Percentiles rank a stretch among this genome's conserved stretches.
Evolutionary conservation across 2,797 vertebrate genomes (phyloP).

Genomic region (Sciurus carolinensis): DNA sequence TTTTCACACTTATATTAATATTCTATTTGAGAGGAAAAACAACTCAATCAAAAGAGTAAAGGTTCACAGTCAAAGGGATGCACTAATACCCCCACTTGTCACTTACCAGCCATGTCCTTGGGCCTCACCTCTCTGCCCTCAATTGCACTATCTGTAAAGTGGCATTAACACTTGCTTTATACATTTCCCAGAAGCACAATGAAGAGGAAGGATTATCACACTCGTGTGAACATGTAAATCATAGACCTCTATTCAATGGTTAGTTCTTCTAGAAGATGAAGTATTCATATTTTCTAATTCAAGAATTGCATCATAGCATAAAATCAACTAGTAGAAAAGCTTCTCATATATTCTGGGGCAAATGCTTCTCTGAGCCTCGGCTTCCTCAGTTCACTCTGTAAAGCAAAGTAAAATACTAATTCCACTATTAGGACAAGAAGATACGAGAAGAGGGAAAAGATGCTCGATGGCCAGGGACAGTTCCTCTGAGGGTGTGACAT

Average conservation of each 20-base stretch:
- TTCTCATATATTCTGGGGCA: constrained; percentile 25
- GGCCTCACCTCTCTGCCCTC: neutral
- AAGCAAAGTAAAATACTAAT: neutral
- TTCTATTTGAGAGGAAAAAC: neutral
- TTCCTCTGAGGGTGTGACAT: neutral
- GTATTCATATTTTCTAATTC: neutral
- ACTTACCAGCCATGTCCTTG: neutral
- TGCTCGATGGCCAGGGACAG: neutral
- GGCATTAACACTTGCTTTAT: neutral
- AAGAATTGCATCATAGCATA: neutral
- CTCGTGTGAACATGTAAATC: neutral
- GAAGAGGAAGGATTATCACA: neutral
- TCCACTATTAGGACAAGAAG: neutral
- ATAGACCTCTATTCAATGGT: neutral
- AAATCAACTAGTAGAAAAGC: neutral
- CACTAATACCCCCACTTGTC: neutral
- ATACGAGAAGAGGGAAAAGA: neutral
- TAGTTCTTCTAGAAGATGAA: neutral
- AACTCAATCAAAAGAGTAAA: constrained; percentile 29
- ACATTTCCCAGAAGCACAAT: neutral
- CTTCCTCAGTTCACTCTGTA: neutral
- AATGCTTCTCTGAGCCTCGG: neutral
- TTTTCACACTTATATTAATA: constrained; percentile 45
- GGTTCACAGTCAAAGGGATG: constrained; percentile 31
- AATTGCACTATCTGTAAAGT: neutral